A percentile compares a stretch with the other conserved stretches of the same genome.
These are phyloP conservation scores for Odontamblyopus rebecca DNA, from an alignment of 2,797 vertebrate species.

Conservation along the genomic window DNA sequence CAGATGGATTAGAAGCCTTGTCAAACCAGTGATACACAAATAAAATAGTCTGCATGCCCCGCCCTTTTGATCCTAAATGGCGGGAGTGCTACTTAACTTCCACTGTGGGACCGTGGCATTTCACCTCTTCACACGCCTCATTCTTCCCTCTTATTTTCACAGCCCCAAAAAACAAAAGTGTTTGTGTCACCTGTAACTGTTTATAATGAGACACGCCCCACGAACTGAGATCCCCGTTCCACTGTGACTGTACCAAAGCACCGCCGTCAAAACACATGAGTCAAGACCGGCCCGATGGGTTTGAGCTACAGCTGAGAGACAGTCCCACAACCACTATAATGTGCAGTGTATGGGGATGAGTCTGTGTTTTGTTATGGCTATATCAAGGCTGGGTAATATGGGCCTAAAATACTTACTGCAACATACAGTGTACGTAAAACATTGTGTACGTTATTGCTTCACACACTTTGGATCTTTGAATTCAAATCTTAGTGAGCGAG, in stretches of 20 bases:
- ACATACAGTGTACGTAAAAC: not conserved
- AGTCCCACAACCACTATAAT: not conserved
- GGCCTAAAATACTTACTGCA: not conserved
- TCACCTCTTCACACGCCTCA: constrained; percentile 75
- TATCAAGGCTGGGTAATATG: not conserved
- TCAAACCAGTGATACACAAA: constrained; percentile 55
- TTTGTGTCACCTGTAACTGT: constrained; percentile 71
- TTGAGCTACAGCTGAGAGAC: constrained; percentile 31
- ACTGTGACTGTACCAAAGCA: constrained; percentile 29
- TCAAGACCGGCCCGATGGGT: constrained; percentile 62
- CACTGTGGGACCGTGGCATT: constrained; percentile 82
- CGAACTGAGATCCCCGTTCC: constrained; percentile 36
- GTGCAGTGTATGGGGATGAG: not conserved
- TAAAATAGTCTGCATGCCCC: constrained; percentile 17
- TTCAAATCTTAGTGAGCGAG: too few relatives aligned
- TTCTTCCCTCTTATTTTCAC: constrained; percentile 73
- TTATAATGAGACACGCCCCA: constrained; percentile 68
- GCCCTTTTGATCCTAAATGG: constrained; percentile 48
- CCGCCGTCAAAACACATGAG: constrained; percentile 65
- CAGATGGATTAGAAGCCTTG: constrained; percentile 23
- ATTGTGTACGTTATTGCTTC: not conserved
- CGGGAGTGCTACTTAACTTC: constrained; percentile 52
- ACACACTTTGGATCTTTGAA: not conserved
- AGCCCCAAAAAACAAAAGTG: constrained; percentile 73
- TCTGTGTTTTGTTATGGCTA: not conserved